Percentiles rank a stretch among this genome's conserved stretches.
Conservation (phyloP, 2,888 invertebrate genomes). For the Balanococcus diminutus region DNA sequence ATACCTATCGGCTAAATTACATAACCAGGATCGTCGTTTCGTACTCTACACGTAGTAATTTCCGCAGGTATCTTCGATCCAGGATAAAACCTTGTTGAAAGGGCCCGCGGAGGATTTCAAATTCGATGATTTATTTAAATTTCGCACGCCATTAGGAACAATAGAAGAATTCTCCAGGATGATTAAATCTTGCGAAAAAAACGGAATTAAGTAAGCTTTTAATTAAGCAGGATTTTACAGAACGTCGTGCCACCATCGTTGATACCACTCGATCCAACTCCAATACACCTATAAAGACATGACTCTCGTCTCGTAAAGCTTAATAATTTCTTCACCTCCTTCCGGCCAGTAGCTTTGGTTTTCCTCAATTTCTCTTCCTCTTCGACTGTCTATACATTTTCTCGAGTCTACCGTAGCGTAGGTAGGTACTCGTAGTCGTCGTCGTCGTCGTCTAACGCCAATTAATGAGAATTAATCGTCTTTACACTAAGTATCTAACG, state of each 20-base stretch:
- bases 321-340: not conserved
- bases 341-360: not conserved
- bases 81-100: not conserved
- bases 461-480: not conserved
- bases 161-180: not conserved
- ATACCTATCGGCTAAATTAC: no score
- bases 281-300: not conserved
- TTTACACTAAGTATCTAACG: not conserved
- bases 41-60: not conserved
- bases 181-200: slow-evolving; percentile 34
- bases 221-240: not conserved
- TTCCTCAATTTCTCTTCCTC: not conserved
- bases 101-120: not conserved
- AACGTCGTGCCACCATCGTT: not conserved
- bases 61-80: not conserved
- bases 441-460: not conserved
- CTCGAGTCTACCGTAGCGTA: no score
- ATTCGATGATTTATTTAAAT: slow-evolving; percentile 30
- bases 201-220: slow-evolving; percentile 18
- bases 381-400: no score
- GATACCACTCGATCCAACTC: not conserved
- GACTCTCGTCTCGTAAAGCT: not conserved
- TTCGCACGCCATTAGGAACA: slow-evolving; percentile 28
- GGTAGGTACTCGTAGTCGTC: no score
- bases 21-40: no score